phyloP scores from a whole-genome alignment of 2,797 vertebrate genomes.

The Parauchenoglanis punctatus region DNA sequence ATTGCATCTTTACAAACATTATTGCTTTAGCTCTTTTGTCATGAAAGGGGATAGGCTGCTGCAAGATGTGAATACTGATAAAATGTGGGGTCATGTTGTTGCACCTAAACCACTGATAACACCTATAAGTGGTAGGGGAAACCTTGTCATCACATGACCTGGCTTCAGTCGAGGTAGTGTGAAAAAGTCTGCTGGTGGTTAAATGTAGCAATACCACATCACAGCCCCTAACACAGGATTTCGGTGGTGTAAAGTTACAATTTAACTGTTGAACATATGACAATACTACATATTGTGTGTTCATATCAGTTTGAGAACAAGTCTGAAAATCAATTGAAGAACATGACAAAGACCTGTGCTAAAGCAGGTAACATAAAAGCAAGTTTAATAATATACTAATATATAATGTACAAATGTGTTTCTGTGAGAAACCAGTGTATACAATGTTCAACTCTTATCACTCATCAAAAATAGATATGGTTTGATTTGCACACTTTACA shows the following conservation, averaged over 20 bases:
- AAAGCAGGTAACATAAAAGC: neutral
- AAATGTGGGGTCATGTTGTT: constrained; percentile 3
- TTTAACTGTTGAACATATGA: neutral
- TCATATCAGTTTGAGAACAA: constrained; percentile 4
- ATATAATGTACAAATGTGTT: neutral
- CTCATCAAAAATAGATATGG: neutral
- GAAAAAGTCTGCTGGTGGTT: constrained; percentile 49
- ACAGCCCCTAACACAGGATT: constrained; percentile 17
- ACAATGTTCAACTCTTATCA: neutral
- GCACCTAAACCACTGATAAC: constrained; percentile 37
- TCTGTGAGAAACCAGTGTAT: neutral
- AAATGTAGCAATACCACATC: constrained; percentile 39
- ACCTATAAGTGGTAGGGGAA: constrained; percentile 25
- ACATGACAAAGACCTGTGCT: neutral
- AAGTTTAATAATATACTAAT: neutral
- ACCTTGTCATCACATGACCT: constrained; percentile 30
- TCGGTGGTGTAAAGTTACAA: constrained; percentile 16
- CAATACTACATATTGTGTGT: neutral
- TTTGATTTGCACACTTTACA: neutral
- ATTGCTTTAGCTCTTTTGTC: neutral
- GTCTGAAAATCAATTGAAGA: neutral
- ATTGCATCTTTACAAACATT: neutral
- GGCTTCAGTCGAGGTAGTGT: constrained; percentile 32
- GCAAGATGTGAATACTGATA: neutral
- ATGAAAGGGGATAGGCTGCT: neutral